These are phyloP conservation scores for Ophion slaviceki DNA, from an alignment of 2,888 invertebrate species.

Conservation along the genomic window DNA sequence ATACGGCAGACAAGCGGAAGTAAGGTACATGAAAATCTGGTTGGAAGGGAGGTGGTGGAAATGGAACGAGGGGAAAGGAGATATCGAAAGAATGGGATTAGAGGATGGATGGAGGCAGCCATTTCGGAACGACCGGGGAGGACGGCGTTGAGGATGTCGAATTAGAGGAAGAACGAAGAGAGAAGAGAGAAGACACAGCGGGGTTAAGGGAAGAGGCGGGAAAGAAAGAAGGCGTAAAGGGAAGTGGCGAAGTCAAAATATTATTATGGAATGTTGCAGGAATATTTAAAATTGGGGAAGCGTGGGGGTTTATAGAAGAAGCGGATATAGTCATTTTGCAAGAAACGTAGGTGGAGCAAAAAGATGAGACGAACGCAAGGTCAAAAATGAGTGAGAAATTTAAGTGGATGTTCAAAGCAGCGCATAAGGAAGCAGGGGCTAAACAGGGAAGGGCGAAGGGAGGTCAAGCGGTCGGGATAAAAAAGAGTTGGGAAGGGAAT, in stretches of 20 bases:
- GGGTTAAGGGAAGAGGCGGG: neutral
- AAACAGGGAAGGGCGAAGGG: too few relatives aligned
- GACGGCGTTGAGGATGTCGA: too few relatives aligned
- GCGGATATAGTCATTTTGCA: neutral
- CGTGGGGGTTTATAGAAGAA: slow-evolving; percentile 5
- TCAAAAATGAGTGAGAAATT: too few relatives aligned
- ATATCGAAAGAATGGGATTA: neutral
- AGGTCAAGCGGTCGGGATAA: too few relatives aligned
- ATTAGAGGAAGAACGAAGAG: too few relatives aligned
- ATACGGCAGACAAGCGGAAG: neutral
- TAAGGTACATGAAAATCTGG: neutral
- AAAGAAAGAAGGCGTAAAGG: neutral
- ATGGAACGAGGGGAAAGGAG: neutral
- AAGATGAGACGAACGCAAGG: too few relatives aligned
- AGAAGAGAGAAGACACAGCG: too few relatives aligned
- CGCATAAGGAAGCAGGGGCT: too few relatives aligned
- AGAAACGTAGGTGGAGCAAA: too few relatives aligned
- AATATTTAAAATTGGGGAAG: slow-evolving; percentile 11
- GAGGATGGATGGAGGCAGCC: neutral
- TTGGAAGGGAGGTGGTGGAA: neutral
- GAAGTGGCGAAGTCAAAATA: neutral
- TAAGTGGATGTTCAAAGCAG: too few relatives aligned
- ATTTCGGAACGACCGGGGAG: neutral
- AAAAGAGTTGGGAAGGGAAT: too few relatives aligned
- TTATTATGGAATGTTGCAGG: slow-evolving; percentile 27